Percentiles rank a stretch among this genome's conserved stretches.
Conservation (phyloP, 2,113 vertebrate genomes). For the western clawed frog (Xenopus tropicalis) region DNA sequence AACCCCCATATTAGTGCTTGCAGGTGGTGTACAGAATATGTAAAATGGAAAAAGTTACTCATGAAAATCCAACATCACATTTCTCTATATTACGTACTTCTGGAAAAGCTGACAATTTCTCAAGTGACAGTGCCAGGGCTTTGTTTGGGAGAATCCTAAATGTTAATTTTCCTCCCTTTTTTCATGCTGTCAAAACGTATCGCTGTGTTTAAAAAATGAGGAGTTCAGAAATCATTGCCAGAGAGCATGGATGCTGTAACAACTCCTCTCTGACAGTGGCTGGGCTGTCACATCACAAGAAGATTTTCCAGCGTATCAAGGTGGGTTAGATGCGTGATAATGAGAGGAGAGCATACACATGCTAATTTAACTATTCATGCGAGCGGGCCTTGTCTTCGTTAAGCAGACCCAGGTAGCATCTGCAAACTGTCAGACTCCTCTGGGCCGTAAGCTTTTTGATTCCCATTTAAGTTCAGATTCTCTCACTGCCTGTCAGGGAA, state of each 20-base stretch:
- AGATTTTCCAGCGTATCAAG: conserved; percentile 82
- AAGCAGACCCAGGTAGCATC: conserved; percentile 88
- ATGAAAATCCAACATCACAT: too few relatives aligned
- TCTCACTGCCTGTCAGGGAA: conserved; percentile 82
- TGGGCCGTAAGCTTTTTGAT: conserved; percentile 67
- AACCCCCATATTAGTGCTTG: too few relatives aligned
- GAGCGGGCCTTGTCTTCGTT: conserved; percentile 78
- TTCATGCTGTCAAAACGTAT: conserved; percentile 66
- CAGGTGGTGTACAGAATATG: too few relatives aligned
- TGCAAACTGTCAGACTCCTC: conserved; percentile 90
- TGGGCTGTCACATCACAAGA: conserved; percentile 90
- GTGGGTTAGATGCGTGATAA: conserved; percentile 97
- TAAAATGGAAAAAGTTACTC: too few relatives aligned
- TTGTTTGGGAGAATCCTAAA: conserved; percentile 78
- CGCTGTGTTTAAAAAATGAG: conserved; percentile 73
- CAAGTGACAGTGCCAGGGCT: conserved; percentile 54
- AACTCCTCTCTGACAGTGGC: conserved; percentile 74
- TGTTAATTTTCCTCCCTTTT: conserved; percentile 78
- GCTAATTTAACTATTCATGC: conserved; percentile 89
- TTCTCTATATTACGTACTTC: conserved; percentile 13
- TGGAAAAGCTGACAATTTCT: conserved; percentile 29
- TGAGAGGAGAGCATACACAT: conserved; percentile 96
- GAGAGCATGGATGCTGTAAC: conserved; percentile 65
- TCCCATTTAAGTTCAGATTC: conserved; percentile 84
- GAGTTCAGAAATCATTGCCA: conserved; percentile 60